These are phyloP conservation scores for Epizoanthus rinbou DNA, from an alignment of 92 coral and sea anemone species.

Conservation along the genomic window DNA sequence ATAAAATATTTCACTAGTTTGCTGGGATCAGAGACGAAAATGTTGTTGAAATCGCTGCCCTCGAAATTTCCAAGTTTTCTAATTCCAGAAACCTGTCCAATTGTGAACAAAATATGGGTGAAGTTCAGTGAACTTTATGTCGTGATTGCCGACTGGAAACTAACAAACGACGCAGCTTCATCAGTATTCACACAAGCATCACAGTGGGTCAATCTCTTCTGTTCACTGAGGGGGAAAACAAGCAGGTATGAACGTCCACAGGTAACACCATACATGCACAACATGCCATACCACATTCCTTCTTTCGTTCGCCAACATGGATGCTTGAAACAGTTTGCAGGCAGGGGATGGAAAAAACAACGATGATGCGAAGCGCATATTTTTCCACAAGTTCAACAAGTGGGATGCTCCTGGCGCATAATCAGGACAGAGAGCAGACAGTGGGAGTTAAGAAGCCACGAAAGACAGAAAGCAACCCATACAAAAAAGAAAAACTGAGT, in stretches of 20 bases:
- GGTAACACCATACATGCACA: constrained; percentile 66
- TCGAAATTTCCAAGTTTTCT: constrained; percentile 42
- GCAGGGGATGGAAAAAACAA: constrained; percentile 63
- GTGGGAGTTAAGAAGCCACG: constrained; percentile 50
- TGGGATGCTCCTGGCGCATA: constrained; percentile 33
- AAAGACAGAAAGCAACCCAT: constrained; percentile 50
- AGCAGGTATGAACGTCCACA: constrained; percentile 48
- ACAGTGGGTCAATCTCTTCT: constrained; percentile 49
- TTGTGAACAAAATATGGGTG: constrained; percentile 60
- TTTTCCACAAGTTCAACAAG: constrained; percentile 57
- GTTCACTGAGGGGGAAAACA: constrained; percentile 33
- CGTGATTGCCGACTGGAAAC: constrained; percentile 41
- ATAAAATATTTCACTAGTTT: constrained; percentile 62
- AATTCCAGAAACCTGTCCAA: constrained; percentile 49
- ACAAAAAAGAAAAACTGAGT: constrained; percentile 61
- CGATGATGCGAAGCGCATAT: constrained; percentile 53
- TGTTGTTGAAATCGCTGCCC: constrained; percentile 51
- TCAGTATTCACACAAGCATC: constrained; percentile 15
- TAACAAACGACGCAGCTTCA: not conserved
- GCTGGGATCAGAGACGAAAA: constrained; percentile 64
- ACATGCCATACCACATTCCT: constrained; percentile 56
- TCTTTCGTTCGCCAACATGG: constrained; percentile 47
- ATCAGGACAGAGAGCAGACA: constrained; percentile 62
- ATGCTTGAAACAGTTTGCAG: constrained; percentile 56
- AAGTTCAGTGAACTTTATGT: constrained; percentile 47